Base-by-base conservation (phyloP, 2,888 invertebrate genomes). In the Drosophila rellima region DNA sequence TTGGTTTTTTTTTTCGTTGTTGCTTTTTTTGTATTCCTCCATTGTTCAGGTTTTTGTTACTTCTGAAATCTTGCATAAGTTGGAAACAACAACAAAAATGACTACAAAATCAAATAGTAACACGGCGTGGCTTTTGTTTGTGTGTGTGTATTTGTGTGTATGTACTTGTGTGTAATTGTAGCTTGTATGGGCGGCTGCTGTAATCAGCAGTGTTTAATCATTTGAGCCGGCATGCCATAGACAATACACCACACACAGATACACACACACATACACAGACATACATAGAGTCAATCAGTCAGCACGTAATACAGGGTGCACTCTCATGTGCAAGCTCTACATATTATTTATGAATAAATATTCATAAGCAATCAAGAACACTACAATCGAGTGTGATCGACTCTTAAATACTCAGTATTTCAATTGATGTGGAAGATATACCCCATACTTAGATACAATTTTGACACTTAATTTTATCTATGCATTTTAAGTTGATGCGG, bases 11-110 rank as follows among this genome's bases (percentile, higher is more conserved):
- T 35, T 57, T 15, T 26, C 29, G 11, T 54, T 35, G 31, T 20
- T 20, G 17, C 18, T 50, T 8, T 45, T 51, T 56, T 55, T 39
- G 65, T 70, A 39, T 67, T 66, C 31, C 45, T 61, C 71, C 72
- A 72, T 72, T 72, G 72, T 72, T 66, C 61, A 44, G 71, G 52
- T 67, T 72, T 72, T 66, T 71, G 72, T 72, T 72, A 72, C 68
- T 73, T 72, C 73, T 72, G 72, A 73, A 73, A 63, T 57, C 73
- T 73, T 73, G 73, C 73, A 73, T 72, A 73, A 73, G 59, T 62
- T 50, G 20, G n/a, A 42, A 54, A 55, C 51, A 63, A 64, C 60
- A 52, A 44, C n/a, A 56, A 40, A 52, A 52, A 65, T 33, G 17
- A 45, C 26, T 50, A 60, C 55, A 69, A 64, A 55, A 59, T 52